Base-by-base conservation (phyloP, 1,140 invertebrate genomes). In the Belonocnema kinseyi region DNA sequence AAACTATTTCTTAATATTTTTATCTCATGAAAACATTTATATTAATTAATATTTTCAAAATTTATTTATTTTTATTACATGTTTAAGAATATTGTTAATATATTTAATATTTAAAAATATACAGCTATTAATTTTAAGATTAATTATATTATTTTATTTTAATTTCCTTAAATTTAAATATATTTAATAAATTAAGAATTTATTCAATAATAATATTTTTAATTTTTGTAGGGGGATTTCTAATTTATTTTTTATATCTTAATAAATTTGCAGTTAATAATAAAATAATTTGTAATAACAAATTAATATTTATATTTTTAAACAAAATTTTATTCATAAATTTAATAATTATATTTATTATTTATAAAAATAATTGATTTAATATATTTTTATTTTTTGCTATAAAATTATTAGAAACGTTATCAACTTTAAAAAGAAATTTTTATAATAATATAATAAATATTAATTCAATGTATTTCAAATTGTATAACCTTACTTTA, bases 191-290 rank as follows among this genome's bases (percentile, higher is more conserved):
- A n/a, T n/a, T n/a, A n/a, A n/a, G n/a, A n/a, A n/a, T n/a, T n/a
- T n/a, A n/a, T n/a, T n/a, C n/a, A n/a, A n/a, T n/a, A n/a, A n/a
- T n/a, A n/a, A 77, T 93, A 89, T 92, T 92, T 82, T 82, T 93
- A 88, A 89, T 89, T 77, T 91, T 93, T 87, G 85, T 93, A 88
- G 91, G 93, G 83, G 92, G 92, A 58, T 87, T 93, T 90, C 85
- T 93, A 91, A 88, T 93, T 80, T 76, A 93, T 85, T 93, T 93
- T 89, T 88, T 93, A 88, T 93, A 93, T 88, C 90, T 93, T 73
- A 92, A 91, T 73, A 93, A 92, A 79, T 85, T 93, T 85, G 89
- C 90, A 4, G 74, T 78, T 66, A 74, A 76, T 77, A 76, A 70
- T 77, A n/a, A 66, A 73, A 54, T 26, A 61, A 81, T 75, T 75